A percentile compares a stretch with the other conserved stretches of the same genome.
phyloP scores from a whole-genome alignment of 2,113 vertebrate genomes.

The Scytalopus superciliaris region DNA sequence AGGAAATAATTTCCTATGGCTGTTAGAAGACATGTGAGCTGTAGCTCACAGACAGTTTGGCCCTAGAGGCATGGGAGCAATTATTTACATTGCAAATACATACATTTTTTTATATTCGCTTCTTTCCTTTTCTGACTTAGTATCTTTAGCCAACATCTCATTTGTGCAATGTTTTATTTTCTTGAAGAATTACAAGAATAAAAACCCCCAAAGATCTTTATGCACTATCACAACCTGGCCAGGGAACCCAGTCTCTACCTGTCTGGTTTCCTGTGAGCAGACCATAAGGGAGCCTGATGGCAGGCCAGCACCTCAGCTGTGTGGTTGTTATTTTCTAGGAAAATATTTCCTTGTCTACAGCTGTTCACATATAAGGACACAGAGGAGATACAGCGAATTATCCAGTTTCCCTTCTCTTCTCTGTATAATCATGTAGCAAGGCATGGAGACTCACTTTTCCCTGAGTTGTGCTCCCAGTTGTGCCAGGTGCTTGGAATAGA shows the following conservation, averaged over 20 bases:
- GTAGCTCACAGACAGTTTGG: neutral
- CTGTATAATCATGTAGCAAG: neutral
- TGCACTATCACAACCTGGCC: neutral
- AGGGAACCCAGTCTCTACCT: neutral
- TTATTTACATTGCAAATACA: neutral
- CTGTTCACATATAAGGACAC: neutral
- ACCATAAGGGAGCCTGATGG: neutral
- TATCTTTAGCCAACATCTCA: neutral
- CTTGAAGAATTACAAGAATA: neutral
- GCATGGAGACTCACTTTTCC: neutral
- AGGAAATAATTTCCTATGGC: neutral
- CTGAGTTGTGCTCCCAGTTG: neutral
- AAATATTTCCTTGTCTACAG: neutral
- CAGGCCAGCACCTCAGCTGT: neutral
- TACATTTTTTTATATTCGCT: accelerated
- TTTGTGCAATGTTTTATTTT: neutral
- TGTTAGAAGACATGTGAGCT: neutral
- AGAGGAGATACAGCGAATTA: neutral
- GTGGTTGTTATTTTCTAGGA: neutral
- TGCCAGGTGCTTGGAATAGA: neutral
- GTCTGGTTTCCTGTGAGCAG: neutral
- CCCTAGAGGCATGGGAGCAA: neutral
- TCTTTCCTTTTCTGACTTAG: neutral
- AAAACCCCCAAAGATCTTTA: neutral
- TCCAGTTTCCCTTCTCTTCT: neutral